Base-by-base conservation (phyloP, 2,113 vertebrate species). In the Sterna hirundo region DNA sequence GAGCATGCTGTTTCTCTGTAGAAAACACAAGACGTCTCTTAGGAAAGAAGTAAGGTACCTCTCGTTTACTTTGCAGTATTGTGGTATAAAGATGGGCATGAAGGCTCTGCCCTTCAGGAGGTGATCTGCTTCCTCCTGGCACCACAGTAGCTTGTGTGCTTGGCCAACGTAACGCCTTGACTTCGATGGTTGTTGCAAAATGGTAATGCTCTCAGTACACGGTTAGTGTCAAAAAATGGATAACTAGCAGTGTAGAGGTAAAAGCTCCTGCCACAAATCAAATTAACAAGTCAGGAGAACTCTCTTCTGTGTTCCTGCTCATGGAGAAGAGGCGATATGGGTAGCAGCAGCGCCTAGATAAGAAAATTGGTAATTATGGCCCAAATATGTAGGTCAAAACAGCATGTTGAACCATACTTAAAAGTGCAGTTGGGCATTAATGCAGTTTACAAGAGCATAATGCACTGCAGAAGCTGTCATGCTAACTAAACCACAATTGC, bases 31-130 rank as follows among this genome's bases (percentile, higher is more conserved):
- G 34, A 22, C 34, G 26, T 4, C 32, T 86, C 25, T 47, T 23
- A 18, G 18, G 25, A 82, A 46, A 32, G 65, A 36, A 40, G 11
- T 19, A 6, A 79, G 38, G 9, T 46, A 11, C 29, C 11, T 68
- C 38, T 72, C 21, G 8, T 17, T 62, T 44, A 6, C 15, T 55
- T 92, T 57, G 16, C 20, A 18, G 5, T 42, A 6, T 9, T 60
- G 23, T 3, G 1, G 9, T 15, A 5, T 49, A 16, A 78, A 65
- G 40, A 40, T 36, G 25, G 4, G 1, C 25, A 1, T 0, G 1
- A 64, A 44, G 26, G 7, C 46, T 77, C 15, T 42, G 51, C 4
- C 20, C n/a, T 46, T 49, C 20, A 47, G 62, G 19, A 64, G 1
- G 3, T 32, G 22, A 55, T 57, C 10, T 40, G 10, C 55, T 66